These are phyloP conservation scores for Artibeus jamaicensis DNA, from an alignment of 2,797 vertebrate species.

Conservation along the genomic window DNA sequence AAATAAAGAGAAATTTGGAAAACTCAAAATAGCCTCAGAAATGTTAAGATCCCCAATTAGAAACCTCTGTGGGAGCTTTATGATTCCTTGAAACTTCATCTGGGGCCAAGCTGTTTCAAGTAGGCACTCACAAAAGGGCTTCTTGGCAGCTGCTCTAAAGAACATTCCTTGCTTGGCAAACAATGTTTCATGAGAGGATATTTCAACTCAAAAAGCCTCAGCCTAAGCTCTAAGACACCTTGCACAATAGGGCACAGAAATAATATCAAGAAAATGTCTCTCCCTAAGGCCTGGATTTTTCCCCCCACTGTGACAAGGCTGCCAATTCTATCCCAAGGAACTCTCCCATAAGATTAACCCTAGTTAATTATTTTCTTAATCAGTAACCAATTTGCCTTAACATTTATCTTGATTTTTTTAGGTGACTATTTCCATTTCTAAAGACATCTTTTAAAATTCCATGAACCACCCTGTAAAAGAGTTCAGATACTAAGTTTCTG, in stretches of 20 bases:
- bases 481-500: background rate
- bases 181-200: background rate
- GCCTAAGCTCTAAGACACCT: background rate
- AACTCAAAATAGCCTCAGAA: background rate
- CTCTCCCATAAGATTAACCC: background rate
- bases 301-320: background rate
- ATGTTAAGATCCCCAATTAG: background rate
- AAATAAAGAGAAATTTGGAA: background rate
- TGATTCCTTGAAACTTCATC: conserved; percentile 47
- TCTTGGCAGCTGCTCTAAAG: conserved; percentile 20
- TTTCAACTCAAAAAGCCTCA: conserved; percentile 28
- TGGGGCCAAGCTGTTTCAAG: background rate
- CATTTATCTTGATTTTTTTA: background rate
- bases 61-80: background rate
- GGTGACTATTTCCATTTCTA: background rate
- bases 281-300: background rate
- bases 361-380: conserved; percentile 28
- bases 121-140: conserved; percentile 26
- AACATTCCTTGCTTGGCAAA: conserved; percentile 11
- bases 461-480: background rate
- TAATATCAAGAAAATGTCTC: conserved; percentile 2
- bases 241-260: background rate
- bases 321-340: background rate
- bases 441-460: conserved; percentile 6
- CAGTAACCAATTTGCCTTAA: background rate